Evolutionary conservation across 2,113 vertebrate genomes (phyloP), one percentile per base, ranked within the genome.

Genomic region (Carassius carassius): DNA sequence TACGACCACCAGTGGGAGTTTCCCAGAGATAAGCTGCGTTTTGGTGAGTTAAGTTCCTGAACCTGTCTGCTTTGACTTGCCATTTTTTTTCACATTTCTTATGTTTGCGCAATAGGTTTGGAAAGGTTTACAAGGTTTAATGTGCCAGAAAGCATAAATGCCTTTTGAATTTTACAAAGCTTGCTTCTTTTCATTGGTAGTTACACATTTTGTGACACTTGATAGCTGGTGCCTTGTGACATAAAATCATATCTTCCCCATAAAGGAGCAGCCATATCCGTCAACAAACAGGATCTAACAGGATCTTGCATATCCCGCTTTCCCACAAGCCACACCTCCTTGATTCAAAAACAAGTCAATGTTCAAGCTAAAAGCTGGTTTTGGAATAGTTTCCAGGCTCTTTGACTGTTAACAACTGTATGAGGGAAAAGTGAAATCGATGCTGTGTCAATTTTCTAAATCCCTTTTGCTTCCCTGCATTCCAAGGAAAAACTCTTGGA

Each of bases 1-100:
- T 99, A 99, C 14, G 95, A 98, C 91, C 95, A 98, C 92, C 97
- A 98, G 86, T 99, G 98, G 98, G 98, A 99, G 91, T 99, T 99
- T 91, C 97, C 98, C 63, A 95, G 98, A 89, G 98, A 97, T 91
- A 96, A 97, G 77, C 92, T 99, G 88, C 96, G 96, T 86, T 99
- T 99, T 88, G 98, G 98, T 99, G 90, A 95, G 97, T 95, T 88
- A 60, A 49, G 4, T 29, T 63, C 54, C 16, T 67, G 54, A 56
- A 69, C 35, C 63, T 1, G 6, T 69, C 65, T 69, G 65, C 16
- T 73, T 74, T 69, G 62, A 65, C n/a, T 81, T 5, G 23, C 37
- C 6, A 35, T 19, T 12, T 58, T n/a, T 62, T 35, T 37, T 17
- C 0, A n/a, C 7, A 41, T n/a, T 37, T 7, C 49, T 51, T 13